Percentiles rank a stretch among this genome's conserved stretches.
These are phyloP conservation scores for Tricholauxania praeusta DNA, from an alignment of 2,888 invertebrate genomes.

Conservation along the genomic window DNA sequence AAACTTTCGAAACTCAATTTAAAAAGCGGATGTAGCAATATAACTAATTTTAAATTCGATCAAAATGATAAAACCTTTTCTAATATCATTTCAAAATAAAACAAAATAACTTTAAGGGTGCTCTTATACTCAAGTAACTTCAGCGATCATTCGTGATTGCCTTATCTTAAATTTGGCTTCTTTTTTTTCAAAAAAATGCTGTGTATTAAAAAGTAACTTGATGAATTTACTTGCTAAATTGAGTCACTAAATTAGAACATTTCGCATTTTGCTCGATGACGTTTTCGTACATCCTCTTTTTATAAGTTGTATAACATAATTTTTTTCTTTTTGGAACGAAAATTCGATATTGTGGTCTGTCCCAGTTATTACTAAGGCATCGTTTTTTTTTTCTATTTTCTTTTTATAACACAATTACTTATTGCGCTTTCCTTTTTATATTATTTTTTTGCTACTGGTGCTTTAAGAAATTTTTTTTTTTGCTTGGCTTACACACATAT, in stretches of 20 bases:
- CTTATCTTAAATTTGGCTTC: no score
- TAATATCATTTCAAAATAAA: no score
- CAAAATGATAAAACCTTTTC: no score
- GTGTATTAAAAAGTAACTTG: conserved; percentile 16
- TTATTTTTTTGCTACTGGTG: neutral
- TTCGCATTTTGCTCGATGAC: neutral
- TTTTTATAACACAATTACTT: neutral
- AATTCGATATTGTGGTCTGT: neutral
- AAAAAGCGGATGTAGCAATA: no score
- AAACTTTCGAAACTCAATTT: no score
- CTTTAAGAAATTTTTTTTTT: neutral
- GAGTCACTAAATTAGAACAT: conserved; percentile 25
- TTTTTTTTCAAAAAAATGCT: neutral
- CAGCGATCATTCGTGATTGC: no score
- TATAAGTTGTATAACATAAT: no score
- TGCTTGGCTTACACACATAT: neutral
- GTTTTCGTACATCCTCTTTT: no score
- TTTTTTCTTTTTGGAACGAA: neutral
- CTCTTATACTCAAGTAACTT: no score
- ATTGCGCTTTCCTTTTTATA: neutral
- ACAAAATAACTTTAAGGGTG: no score
- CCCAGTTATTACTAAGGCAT: neutral
- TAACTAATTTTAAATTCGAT: no score
- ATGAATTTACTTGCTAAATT: conserved; percentile 25
- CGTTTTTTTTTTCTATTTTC: neutral